Evolutionary conservation across 2,888 invertebrate species (phyloP), one percentile per base, ranked within the genome.

Genomic region (Plutella xylostella): DNA sequence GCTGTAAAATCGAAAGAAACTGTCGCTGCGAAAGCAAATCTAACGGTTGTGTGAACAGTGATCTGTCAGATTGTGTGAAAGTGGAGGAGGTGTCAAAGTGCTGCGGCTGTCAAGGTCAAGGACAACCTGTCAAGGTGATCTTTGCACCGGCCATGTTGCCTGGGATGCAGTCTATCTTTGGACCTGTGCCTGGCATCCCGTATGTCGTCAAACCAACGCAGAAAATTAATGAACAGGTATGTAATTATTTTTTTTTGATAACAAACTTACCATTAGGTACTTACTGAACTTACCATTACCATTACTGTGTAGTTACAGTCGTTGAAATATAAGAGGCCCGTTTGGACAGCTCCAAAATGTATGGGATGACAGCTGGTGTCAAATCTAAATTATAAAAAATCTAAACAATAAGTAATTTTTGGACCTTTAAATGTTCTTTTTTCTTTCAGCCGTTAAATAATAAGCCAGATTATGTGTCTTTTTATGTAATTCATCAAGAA

Each of bases 71-170:
- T 14, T 19, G 37, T 37, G 22, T 5, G 22, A 39, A 39, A 25
- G 39, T 15, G 39, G 41, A 30, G 30, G 41, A 41, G 31, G 14
- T 41, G 19, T 11, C 18, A 48, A 42, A 41, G 47, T 45, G 56
- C 21, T 57, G 57, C 41, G 55, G 55, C 50, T 72, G 71, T 55
- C 64, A 66, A 45, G 59, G 53, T 46, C 22, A 40, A 15, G n/a
- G n/a, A n/a, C 18, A 30, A 20, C 55, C 68, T 35, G 73, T 78
- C 38, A 78, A 78, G 60, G 73, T 80, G 47, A 75, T 80, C 0
- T 72, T 82, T 45, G 71, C 82, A 1, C 76, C 80, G 49, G 65
- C 78, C 0, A 80, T 82, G 80, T 70, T 82, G 69, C 73, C 79
- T 3, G 28, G 33, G 3, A 38, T 44, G 43, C 9, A 31, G 14